These are phyloP conservation scores for Tetragonisca angustula DNA, from an alignment of 2,888 invertebrate genomes.

Conservation along the genomic window DNA sequence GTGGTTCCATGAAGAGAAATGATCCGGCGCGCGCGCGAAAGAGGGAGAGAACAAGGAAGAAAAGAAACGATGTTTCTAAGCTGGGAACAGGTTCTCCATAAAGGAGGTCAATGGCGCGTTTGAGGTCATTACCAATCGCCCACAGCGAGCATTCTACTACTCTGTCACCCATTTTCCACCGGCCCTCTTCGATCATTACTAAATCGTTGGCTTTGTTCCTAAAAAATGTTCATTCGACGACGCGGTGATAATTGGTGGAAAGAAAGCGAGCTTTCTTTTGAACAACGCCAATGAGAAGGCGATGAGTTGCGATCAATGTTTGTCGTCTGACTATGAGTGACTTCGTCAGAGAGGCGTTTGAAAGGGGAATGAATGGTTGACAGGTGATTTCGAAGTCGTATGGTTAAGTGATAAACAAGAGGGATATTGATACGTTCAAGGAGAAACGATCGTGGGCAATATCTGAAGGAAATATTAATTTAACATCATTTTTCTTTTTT, in stretches of 20 bases:
- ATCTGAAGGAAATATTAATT: too few species aligned
- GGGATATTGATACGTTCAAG: too few species aligned
- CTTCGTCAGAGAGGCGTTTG: not conserved
- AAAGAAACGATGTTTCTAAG: conserved; percentile 51
- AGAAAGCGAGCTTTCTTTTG: not conserved
- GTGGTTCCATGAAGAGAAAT: not conserved
- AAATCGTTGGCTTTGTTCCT: conserved; percentile 1
- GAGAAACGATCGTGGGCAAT: too few species aligned
- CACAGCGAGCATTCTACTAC: conserved; percentile 8
- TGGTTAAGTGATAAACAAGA: too few species aligned
- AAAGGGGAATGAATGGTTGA: not conserved
- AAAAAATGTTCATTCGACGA: not conserved
- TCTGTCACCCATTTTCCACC: not conserved
- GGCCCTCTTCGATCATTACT: not conserved
- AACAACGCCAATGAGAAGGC: not conserved
- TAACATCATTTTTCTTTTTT: too few species aligned
- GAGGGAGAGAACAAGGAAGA: conserved; percentile 36
- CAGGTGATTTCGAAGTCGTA: too few species aligned
- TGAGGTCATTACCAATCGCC: conserved; percentile 79
- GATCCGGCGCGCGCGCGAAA: not conserved
- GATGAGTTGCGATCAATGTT: too few species aligned
- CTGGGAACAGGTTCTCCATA: conserved; percentile 77
- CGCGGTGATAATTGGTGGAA: not conserved
- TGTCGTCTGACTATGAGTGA: too few species aligned
- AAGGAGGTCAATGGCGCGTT: conserved; percentile 80